phyloP scores from a whole-genome alignment of 2,113 vertebrate species.

The Ranitomeya imitator region DNA sequence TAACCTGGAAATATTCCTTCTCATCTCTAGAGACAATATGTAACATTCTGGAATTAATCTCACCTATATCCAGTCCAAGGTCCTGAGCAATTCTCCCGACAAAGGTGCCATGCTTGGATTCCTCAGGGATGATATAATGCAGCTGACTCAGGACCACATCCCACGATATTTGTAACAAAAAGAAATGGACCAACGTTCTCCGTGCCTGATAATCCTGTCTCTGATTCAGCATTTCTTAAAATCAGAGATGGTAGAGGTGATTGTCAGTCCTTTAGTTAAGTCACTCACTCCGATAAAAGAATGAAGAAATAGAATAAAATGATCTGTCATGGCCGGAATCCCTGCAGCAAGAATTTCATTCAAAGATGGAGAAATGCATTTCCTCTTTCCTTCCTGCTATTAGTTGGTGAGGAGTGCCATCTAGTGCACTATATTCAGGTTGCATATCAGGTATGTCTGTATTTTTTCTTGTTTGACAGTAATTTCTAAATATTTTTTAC shows the following conservation, averaged over 20 bases:
- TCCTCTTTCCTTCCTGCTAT: not conserved
- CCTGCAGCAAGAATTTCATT: constrained; percentile 72
- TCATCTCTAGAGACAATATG: constrained; percentile 69
- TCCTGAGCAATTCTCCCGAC: constrained; percentile 14
- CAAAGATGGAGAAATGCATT: constrained; percentile 51
- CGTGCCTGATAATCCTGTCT: not conserved
- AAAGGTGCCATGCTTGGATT: constrained; percentile 25
- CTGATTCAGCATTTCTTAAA: constrained; percentile 27
- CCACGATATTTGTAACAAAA: not conserved
- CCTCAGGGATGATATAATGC: constrained; percentile 1
- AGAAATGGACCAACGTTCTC: not conserved
- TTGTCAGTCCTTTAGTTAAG: not conserved
- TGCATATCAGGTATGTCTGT: not conserved
- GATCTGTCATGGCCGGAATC: constrained; percentile 59
- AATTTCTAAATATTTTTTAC: too few species aligned
- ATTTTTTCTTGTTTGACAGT: not conserved
- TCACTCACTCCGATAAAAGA: not conserved
- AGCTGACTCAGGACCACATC: constrained; percentile 44
- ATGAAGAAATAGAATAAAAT: not conserved
- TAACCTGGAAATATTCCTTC: constrained; percentile 73
- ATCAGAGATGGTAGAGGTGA: too few species aligned
- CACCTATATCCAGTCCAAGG: constrained; percentile 26
- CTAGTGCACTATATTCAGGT: not conserved
- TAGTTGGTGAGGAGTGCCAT: constrained; percentile 41
- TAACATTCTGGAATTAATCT: constrained; percentile 67